phyloP scores from a whole-genome alignment of 2,888 invertebrate genomes.

The Formica aserva region DNA sequence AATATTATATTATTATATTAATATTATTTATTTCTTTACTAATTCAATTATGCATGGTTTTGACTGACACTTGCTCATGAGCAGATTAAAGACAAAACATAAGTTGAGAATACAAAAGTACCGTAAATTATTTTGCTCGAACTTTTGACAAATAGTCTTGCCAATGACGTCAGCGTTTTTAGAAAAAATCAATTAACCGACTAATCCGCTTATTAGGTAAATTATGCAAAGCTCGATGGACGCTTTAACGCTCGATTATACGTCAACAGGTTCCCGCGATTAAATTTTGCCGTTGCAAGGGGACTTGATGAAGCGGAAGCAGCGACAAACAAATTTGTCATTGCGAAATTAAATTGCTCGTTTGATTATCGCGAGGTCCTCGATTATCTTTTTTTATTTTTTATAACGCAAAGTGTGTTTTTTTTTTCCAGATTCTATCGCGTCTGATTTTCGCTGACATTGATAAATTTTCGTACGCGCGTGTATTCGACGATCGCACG shows the following conservation, averaged over 20 bases:
- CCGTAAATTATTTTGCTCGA: neutral
- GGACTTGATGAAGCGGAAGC: neutral
- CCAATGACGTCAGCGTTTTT: neutral
- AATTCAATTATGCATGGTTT: neutral
- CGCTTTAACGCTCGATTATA: slow-evolving; percentile 38
- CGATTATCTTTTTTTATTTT: slow-evolving; percentile 15
- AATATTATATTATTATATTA: neutral
- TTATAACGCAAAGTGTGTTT: neutral
- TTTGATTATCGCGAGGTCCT: neutral
- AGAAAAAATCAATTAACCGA: slow-evolving; percentile 30
- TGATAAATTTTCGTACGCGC: slow-evolving; percentile 41
- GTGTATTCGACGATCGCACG: slow-evolving; percentile 11
- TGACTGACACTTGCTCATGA: neutral
- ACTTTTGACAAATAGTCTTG: neutral
- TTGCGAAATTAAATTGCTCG: slow-evolving; percentile 19
- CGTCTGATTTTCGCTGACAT: neutral
- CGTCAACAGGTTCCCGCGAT: slow-evolving; percentile 39
- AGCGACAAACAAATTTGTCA: slow-evolving; percentile 22
- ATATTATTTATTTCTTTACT: neutral
- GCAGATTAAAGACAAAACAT: neutral
- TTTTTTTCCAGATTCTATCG: slow-evolving; percentile 20
- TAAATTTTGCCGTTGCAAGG: slow-evolving; percentile 23
- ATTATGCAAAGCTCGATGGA: slow-evolving; percentile 28
- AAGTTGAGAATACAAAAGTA: neutral
- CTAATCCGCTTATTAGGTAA: slow-evolving; percentile 42